Conservation (phyloP, 2,797 vertebrate genomes). For the Anomalospiza imberbis region DNA sequence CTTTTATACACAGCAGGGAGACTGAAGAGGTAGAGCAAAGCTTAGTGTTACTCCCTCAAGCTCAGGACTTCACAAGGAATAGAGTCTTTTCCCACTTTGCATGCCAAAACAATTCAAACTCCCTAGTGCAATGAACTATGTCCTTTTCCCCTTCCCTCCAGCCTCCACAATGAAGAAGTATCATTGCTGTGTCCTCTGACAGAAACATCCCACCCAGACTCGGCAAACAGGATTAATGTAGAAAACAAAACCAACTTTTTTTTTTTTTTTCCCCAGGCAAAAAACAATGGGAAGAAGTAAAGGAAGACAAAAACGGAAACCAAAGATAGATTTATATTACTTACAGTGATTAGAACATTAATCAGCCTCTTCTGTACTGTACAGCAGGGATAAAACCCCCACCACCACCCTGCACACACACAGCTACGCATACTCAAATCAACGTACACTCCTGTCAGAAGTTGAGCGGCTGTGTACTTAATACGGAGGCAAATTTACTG, state of each 20-base stretch:
- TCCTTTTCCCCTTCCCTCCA: background rate
- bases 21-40: background rate
- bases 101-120: background rate
- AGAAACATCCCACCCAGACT: background rate
- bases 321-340: background rate
- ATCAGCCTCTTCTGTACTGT: background rate
- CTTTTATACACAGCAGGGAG: background rate
- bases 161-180: background rate
- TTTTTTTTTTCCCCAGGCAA: background rate
- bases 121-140: background rate
- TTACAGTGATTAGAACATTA: background rate
- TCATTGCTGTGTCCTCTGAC: background rate
- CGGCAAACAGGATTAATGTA: background rate
- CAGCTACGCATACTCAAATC: background rate
- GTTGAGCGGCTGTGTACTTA: accelerated
- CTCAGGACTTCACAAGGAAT: background rate
- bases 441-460: background rate
- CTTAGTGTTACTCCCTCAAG: background rate
- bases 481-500: background rate
- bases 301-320: background rate
- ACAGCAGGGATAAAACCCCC: background rate
- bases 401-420: background rate
- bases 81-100: background rate
- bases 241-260: background rate
- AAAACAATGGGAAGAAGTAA: background rate